Evolutionary conservation across 2,888 invertebrate genomes (phyloP), one percentile per base, ranked within the genome.

Genomic region (Cheilosia pagana): DNA sequence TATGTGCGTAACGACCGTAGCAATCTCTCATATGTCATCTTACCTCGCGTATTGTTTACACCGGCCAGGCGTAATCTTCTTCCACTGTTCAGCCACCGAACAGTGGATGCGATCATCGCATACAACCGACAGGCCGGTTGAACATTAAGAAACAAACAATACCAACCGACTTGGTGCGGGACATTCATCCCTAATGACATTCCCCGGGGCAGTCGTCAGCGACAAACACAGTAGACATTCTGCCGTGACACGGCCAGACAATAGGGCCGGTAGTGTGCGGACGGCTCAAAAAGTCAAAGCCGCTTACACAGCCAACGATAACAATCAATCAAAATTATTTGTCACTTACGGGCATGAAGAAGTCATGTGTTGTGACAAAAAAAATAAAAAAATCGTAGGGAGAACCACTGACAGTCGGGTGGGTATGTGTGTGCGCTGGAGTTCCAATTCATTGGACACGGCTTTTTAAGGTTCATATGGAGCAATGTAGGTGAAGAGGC

Each of bases 311-410:
- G 16, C 72, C 28, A 78, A 67, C 28, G 57, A 12, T 10, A 21
- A 70, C 68, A 79, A 83, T 83, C 83, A 75, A 83, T 83, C 83
- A 83, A 83, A 74, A 83, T 83, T 79, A 74, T 83, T 79, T 83
- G 83, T 83, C 83, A 83, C 79, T 83, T 83, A 79, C 65, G 74
- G 74, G 55, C 83, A 70, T 75, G 74, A 79, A 83, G 83, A 83
- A 83, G 83, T 83, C 83, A 79, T 75, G 72, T 83, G 83, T 83
- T 83, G 79, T 83, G 83, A 83, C 83, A 83, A 83, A 83, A 83
- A 83, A 67, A 62, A 60, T 68, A 28, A 48, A 57, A 35, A 77
- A 62, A 59, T 4, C 16, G 39, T 12, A 14, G 25, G 5, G 25
- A 25, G 25, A 35, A 35, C 10, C 10, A 35, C n/a, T 45, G 43